A percentile compares a stretch with the other conserved stretches of the same genome.
Evolutionary conservation across 2,113 vertebrate genomes (phyloP).

Genomic region (Paracanthobrama guichenoti): DNA sequence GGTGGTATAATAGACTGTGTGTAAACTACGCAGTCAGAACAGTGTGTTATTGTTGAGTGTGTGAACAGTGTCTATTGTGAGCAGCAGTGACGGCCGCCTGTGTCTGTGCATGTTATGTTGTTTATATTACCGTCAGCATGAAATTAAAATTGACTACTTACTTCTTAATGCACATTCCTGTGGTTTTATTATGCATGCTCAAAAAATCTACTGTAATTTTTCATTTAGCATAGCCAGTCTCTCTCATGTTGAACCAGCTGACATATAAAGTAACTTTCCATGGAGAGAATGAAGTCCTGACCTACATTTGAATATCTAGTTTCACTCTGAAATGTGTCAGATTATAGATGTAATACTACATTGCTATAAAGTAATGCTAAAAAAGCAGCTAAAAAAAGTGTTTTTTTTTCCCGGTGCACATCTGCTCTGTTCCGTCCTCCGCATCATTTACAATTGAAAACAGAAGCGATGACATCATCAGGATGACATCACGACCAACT

Average conservation of each 20-base stretch:
- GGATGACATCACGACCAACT: not conserved
- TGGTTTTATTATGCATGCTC: not conserved
- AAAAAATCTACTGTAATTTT: not conserved
- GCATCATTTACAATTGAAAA: not conserved
- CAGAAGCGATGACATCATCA: not conserved
- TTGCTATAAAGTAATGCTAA: no score
- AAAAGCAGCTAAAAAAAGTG: not conserved
- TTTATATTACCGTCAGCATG: not conserved
- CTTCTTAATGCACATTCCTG: not conserved
- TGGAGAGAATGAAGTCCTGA: not conserved
- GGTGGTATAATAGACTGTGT: constrained; percentile 21
- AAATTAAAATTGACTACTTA: not conserved
- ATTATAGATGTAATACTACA: not conserved
- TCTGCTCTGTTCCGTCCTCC: not conserved
- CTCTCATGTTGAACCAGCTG: not conserved
- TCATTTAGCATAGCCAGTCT: not conserved
- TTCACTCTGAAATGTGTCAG: not conserved
- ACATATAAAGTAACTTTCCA: not conserved
- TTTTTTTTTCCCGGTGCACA: not conserved
- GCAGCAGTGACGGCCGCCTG: not conserved
- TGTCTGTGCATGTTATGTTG: not conserved
- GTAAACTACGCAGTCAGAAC: not conserved
- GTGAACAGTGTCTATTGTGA: constrained; percentile 22
- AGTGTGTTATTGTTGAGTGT: constrained; percentile 18
- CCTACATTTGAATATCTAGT: constrained; percentile 7